Evolutionary conservation across 2,888 invertebrate genomes (phyloP).

Genomic region (Melanchra persicariae): DNA sequence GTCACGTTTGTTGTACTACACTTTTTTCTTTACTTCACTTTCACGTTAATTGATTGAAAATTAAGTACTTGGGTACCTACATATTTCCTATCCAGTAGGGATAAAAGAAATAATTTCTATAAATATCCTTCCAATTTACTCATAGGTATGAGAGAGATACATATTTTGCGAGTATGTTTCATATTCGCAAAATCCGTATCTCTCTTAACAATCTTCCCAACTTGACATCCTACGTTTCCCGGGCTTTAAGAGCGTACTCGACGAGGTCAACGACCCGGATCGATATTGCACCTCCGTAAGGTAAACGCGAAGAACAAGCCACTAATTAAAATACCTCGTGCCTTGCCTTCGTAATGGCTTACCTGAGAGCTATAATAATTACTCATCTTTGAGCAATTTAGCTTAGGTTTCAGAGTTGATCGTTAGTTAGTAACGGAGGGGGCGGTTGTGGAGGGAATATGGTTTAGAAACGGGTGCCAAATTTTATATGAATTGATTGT

Average conservation of each 20-base stretch:
- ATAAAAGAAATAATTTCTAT: too few relatives aligned
- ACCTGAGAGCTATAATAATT: conserved; percentile 32
- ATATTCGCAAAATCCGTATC: conserved; percentile 2
- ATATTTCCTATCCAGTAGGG: too few relatives aligned
- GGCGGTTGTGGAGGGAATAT: neutral
- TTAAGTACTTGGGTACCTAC: too few relatives aligned
- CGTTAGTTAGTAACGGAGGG: neutral
- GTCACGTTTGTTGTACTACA: too few relatives aligned
- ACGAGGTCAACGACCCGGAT: conserved; percentile 70
- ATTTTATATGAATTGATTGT: neutral
- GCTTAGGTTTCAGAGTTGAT: conserved; percentile 1
- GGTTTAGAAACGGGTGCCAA: neutral
- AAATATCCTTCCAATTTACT: neutral
- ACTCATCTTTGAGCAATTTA: conserved; percentile 23
- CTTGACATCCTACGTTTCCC: conserved; percentile 11
- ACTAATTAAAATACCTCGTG: conserved; percentile 39
- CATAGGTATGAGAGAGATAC: too few relatives aligned
- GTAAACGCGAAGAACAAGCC: conserved; percentile 22
- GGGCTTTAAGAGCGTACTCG: conserved; percentile 3
- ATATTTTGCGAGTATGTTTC: too few relatives aligned
- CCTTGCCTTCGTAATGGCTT: conserved; percentile 33
- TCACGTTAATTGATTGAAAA: too few relatives aligned
- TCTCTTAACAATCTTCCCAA: neutral
- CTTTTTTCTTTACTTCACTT: too few relatives aligned
- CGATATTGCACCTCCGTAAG: conserved; percentile 71